Conservation (phyloP, 2,113 vertebrate species). For the Cyprinodon tularosa region DNA sequence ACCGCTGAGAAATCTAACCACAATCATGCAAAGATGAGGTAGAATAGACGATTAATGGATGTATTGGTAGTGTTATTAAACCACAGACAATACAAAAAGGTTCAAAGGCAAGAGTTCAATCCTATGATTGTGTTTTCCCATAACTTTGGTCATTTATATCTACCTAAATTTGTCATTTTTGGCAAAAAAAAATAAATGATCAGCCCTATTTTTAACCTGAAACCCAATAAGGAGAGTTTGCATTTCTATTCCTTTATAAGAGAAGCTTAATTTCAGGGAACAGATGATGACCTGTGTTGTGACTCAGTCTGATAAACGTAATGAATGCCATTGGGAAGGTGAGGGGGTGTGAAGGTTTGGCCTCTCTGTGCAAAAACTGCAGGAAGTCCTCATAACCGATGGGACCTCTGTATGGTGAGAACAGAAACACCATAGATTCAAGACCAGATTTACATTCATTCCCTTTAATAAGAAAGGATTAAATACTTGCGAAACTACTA, state of each 20-base stretch:
- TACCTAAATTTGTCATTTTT: too few species aligned
- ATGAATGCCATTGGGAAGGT: not conserved
- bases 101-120: too few species aligned
- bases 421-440: constrained; percentile 1
- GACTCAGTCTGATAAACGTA: not conserved
- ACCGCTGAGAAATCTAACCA: too few species aligned
- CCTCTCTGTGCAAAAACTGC: constrained; percentile 2
- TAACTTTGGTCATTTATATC: too few species aligned
- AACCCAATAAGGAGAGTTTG: too few species aligned
- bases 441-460: not conserved
- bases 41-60: too few species aligned
- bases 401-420: not conserved
- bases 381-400: constrained; percentile 5
- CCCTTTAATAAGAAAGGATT: not conserved
- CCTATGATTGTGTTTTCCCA: too few species aligned
- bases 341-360: not conserved
- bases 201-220: too few species aligned
- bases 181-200: too few species aligned
- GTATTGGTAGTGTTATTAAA: too few species aligned
- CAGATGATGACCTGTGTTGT: constrained; percentile 7
- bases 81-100: too few species aligned
- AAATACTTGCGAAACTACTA: not conserved
- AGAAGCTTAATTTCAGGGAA: not conserved
- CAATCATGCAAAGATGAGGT: too few species aligned
- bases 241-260: not conserved